Evolutionary conservation across 1,140 invertebrate species (phyloP).

Genomic region (Heliothis virescens): DNA sequence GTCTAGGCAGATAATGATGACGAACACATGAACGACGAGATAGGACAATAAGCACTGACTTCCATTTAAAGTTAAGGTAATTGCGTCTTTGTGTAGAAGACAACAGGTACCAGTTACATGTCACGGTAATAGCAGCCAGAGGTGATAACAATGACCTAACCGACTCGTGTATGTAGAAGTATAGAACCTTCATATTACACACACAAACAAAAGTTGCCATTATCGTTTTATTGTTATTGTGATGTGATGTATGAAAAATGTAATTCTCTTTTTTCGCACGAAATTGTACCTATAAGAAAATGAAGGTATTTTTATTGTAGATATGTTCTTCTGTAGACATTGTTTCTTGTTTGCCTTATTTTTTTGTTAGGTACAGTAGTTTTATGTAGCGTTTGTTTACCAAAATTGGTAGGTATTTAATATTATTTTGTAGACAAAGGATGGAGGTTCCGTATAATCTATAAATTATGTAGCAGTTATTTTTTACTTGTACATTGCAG

Average conservation of each 20-base stretch:
- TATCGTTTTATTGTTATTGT: conserved; percentile 52
- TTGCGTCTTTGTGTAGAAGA: not conserved
- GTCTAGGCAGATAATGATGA: too few relatives aligned
- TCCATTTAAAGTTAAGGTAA: conserved; percentile 21
- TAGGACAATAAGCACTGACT: conserved; percentile 4
- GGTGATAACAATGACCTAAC: conserved; percentile 38
- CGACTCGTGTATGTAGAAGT: not conserved
- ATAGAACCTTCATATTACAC: conserved; percentile 33
- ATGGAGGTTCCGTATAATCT: not conserved
- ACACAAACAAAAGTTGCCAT: conserved; percentile 41
- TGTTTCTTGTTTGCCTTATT: conserved; percentile 36
- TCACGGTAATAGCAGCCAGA: conserved; percentile 29
- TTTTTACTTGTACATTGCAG: conserved; percentile 2
- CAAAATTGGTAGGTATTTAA: not conserved
- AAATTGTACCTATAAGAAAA: conserved; percentile 50
- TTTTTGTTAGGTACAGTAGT: conserved; percentile 2
- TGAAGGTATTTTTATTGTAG: conserved; percentile 49
- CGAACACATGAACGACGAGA: not conserved
- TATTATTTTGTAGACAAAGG: not conserved
- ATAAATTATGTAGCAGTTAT: not conserved
- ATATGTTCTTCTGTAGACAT: conserved; percentile 38
- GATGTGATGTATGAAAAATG: conserved; percentile 51
- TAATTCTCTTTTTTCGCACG: conserved; percentile 45
- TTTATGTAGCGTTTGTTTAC: not conserved
- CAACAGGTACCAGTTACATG: not conserved